Evolutionary conservation across 2,888 invertebrate genomes (phyloP).

Genomic region (Orthosia gothica): DNA sequence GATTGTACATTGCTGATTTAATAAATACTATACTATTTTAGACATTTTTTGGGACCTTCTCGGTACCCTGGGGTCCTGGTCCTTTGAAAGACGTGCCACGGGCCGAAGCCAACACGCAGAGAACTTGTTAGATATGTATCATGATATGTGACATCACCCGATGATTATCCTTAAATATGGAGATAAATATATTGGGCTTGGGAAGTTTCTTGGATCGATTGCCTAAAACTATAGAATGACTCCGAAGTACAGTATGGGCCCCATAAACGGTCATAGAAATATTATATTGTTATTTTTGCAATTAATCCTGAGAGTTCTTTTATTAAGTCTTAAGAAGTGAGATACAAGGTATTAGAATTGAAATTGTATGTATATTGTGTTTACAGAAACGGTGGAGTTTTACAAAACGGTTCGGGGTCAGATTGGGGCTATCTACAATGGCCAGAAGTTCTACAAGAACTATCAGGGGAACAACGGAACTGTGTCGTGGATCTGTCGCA

Average conservation of each 20-base stretch:
- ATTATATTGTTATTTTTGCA: neutral
- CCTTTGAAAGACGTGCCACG: no score
- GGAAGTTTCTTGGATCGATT: no score
- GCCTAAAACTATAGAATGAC: no score
- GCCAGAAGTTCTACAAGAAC: constrained; percentile 69
- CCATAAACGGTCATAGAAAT: neutral
- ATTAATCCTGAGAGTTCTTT: neutral
- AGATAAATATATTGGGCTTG: no score
- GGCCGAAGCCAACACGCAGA: no score
- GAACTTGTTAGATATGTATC: no score
- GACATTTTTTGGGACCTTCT: no score
- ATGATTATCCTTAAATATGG: no score
- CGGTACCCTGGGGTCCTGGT: no score
- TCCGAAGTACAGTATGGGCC: no score
- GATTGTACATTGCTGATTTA: constrained; percentile 8
- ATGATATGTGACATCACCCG: no score
- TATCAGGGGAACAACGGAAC: constrained; percentile 59
- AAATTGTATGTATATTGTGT: neutral
- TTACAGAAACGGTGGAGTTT: constrained; percentile 51
- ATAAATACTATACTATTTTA: neutral
- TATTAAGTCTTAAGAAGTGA: neutral
- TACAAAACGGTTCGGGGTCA: constrained; percentile 64
- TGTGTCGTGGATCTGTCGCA: constrained; percentile 67
- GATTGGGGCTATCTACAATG: constrained; percentile 59
- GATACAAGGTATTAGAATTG: neutral